Evolutionary conservation across 2,797 vertebrate species (phyloP).

Genomic region (Cottoperca gobio): DNA sequence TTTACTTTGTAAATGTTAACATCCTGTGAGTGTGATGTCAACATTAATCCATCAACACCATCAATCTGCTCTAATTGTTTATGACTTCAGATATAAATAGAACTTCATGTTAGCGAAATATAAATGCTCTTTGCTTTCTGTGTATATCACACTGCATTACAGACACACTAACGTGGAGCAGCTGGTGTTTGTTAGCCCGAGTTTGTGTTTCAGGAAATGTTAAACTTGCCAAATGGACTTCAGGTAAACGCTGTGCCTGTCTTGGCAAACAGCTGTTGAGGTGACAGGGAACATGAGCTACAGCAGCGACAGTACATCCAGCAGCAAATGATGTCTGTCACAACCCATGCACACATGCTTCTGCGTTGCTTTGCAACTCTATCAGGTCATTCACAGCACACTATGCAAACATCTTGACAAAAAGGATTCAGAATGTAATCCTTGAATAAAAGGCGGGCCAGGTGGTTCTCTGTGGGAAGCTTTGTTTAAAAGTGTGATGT

Average conservation of each 20-base stretch:
- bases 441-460: constrained; percentile 1
- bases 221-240: constrained; percentile 38
- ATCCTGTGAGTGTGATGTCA: constrained; percentile 25
- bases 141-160: constrained; percentile 4
- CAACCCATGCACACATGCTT: constrained; percentile 24
- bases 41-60: constrained; percentile 8
- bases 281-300: constrained; percentile 34
- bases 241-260: constrained; percentile 43
- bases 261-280: constrained; percentile 47
- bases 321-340: constrained; percentile 40
- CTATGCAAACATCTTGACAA: neutral
- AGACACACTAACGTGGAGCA: constrained; percentile 31
- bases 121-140: neutral
- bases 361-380: constrained; percentile 27
- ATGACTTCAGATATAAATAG: constrained; percentile 24
- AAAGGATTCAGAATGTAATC: neutral
- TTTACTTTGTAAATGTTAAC: constrained; percentile 48
- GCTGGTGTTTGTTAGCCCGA: constrained; percentile 39
- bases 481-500: constrained; percentile 12
- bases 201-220: constrained; percentile 46
- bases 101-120: neutral
- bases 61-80: constrained; percentile 42
- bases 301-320: constrained; percentile 24
- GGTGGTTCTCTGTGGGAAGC: constrained; percentile 28
- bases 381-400: constrained; percentile 16